Evolutionary conservation across 1,140 invertebrate species (phyloP).

Genomic region (Callitettix versicolor): DNA sequence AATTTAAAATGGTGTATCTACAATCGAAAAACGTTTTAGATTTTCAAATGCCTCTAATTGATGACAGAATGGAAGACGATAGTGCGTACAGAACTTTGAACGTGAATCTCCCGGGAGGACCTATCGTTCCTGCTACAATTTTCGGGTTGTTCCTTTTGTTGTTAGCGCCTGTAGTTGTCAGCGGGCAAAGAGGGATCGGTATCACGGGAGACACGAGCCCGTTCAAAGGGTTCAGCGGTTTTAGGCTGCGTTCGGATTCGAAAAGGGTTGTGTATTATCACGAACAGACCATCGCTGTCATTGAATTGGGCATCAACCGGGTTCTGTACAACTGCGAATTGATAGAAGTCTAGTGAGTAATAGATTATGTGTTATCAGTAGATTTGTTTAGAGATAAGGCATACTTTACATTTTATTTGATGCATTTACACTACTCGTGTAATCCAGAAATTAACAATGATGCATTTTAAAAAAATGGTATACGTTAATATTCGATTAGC

Average conservation of each 20-base stretch:
- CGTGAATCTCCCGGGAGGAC: no score
- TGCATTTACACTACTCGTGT: no score
- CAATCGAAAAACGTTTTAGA: no score
- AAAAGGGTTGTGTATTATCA: conserved; percentile 60
- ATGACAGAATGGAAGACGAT: no score
- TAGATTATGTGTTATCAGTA: background rate
- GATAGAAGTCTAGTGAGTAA: conserved; percentile 71
- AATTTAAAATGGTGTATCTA: no score
- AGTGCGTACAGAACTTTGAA: no score
- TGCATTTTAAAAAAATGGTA: no score
- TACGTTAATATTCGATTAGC: no score
- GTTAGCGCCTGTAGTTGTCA: background rate
- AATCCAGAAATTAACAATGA: no score
- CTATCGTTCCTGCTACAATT: background rate
- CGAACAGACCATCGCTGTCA: conserved; percentile 69
- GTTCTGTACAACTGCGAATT: conserved; percentile 65
- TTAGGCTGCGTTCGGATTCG: conserved; percentile 46
- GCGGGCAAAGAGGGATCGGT: background rate
- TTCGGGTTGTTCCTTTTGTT: background rate
- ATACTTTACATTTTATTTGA: no score
- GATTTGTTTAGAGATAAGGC: no score
- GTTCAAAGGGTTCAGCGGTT: conserved; percentile 44
- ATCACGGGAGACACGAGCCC: conserved; percentile 2
- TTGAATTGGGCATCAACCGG: conserved; percentile 50
- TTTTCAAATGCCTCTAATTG: no score